A percentile compares a stretch with the other conserved stretches of the same genome.
These are phyloP conservation scores for Parotocinclus haroldoi DNA, from an alignment of 2,797 vertebrate species.

Conservation along the genomic window DNA sequence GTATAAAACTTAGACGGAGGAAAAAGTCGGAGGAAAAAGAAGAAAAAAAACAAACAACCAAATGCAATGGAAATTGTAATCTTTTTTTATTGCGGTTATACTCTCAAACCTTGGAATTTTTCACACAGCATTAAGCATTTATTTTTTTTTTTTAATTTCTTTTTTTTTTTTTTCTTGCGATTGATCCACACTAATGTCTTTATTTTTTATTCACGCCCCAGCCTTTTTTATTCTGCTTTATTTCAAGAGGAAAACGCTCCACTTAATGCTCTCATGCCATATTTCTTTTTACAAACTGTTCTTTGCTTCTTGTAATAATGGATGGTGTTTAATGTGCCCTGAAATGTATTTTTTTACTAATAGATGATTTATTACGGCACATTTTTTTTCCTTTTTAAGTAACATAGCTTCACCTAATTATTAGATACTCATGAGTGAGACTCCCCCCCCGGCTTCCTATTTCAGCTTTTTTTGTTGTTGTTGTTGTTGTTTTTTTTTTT, in stretches of 20 bases:
- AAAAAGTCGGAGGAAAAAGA: conserved; percentile 69
- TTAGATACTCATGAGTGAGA: conserved; percentile 91
- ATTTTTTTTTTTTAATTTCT: conserved; percentile 68
- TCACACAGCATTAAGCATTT: conserved; percentile 86
- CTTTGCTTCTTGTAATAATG: conserved; percentile 90
- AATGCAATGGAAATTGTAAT: conserved; percentile 53
- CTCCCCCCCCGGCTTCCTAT: conserved; percentile 14
- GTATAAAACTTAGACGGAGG: conserved; percentile 84
- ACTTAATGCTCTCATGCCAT: conserved; percentile 74
- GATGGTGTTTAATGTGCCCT: conserved; percentile 95
- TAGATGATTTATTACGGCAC: conserved; percentile 98
- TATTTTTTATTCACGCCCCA: conserved; percentile 77
- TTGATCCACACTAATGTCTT: conserved; percentile 61
- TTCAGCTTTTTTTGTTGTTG: conserved; percentile 37
- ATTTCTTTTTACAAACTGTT: conserved; percentile 64
- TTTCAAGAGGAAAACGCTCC: conserved; percentile 71
- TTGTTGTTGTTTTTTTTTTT: conserved; percentile 78
- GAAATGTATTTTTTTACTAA: conserved; percentile 99
- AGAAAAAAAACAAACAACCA: conserved; percentile 41
- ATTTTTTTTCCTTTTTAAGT: conserved; percentile 83
- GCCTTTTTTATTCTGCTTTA: conserved; percentile 68
- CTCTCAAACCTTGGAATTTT: conserved; percentile 93
- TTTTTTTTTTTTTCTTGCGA: conserved; percentile 77
- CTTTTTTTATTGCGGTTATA: conserved; percentile 93
- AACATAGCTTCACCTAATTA: conserved; percentile 91